These are phyloP conservation scores for Naja naja DNA, from an alignment of 2,113 vertebrate genomes.

Conservation along the genomic window DNA sequence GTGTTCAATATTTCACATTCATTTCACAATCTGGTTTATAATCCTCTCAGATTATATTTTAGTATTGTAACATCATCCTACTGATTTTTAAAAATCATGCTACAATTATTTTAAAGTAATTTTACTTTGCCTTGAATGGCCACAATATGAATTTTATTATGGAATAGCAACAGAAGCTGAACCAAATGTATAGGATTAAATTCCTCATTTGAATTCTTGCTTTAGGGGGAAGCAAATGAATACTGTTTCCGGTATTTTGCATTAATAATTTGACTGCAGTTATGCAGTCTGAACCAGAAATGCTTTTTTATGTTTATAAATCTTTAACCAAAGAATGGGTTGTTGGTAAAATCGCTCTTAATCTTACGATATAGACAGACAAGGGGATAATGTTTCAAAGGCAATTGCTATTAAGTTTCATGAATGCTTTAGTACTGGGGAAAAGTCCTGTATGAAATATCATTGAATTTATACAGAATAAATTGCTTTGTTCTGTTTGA, in stretches of 20 bases:
- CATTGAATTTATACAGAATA: slow-evolving; percentile 20
- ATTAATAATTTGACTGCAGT: not conserved
- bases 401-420: slow-evolving; percentile 35
- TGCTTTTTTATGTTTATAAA: slow-evolving; percentile 33
- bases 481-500: slow-evolving; percentile 25
- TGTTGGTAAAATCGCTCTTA: slow-evolving; percentile 30
- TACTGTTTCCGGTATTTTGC: slow-evolving; percentile 6
- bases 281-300: slow-evolving; percentile 16
- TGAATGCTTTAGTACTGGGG: slow-evolving; percentile 22
- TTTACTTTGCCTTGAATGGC: not conserved
- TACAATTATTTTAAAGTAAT: not conserved
- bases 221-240: not conserved
- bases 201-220: not conserved
- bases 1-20: not conserved
- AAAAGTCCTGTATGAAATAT: slow-evolving; percentile 40
- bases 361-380: slow-evolving; percentile 29
- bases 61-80: not conserved
- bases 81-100: not conserved
- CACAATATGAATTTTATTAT: not conserved
- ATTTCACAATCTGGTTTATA: not conserved
- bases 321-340: not conserved
- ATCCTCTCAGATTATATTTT: not conserved
- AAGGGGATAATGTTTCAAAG: slow-evolving; percentile 28
- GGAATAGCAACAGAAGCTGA: not conserved
- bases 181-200: not conserved